Conservation (phyloP, 2,797 vertebrate species). For the Amphiprion clarkii region DNA sequence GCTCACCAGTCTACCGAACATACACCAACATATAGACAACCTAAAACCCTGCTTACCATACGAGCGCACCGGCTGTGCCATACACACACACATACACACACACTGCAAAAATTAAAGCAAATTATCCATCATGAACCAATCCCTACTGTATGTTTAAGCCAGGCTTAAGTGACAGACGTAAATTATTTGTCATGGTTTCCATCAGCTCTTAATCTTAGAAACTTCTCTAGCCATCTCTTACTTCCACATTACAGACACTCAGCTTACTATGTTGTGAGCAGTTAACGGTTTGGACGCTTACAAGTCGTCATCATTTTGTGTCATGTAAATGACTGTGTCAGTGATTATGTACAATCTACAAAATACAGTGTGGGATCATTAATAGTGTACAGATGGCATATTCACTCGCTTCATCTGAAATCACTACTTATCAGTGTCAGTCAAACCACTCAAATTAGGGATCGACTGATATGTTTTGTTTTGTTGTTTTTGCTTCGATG, state of each 20-base stretch:
- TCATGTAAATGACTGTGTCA: no score
- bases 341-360: no score
- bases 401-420: no score
- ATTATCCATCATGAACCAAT: background rate
- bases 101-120: background rate
- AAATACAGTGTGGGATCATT: no score
- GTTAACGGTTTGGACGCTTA: background rate
- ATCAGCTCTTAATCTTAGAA: background rate
- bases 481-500: no score
- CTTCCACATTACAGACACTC: background rate
- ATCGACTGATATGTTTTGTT: no score
- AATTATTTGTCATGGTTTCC: background rate
- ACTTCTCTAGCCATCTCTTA: background rate
- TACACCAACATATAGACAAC: slow-evolving; percentile 56
- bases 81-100: background rate
- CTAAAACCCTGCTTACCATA: slow-evolving; percentile 39
- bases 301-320: no score
- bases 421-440: no score
- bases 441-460: no score
- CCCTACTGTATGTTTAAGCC: background rate
- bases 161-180: background rate
- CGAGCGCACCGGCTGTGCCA: slow-evolving; percentile 30
- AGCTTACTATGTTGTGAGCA: background rate
- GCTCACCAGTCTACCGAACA: slow-evolving; percentile 46
- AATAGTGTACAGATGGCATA: no score